Conservation (phyloP, 92 coral and sea anemone species). For the Nematostella vectensis region DNA sequence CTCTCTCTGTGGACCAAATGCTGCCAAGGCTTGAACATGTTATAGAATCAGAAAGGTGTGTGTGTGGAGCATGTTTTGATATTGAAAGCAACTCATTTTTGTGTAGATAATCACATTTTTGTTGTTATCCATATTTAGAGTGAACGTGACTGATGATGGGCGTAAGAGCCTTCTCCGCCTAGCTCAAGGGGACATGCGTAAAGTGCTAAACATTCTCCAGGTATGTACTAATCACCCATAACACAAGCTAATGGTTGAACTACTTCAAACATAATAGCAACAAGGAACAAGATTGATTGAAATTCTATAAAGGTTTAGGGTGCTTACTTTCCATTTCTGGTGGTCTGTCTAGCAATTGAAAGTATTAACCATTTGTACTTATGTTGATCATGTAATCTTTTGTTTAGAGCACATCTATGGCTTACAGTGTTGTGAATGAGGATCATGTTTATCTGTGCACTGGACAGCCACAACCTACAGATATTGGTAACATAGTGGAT, state of each 20-base stretch:
- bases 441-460: constrained; percentile 89
- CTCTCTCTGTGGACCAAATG: constrained; percentile 85
- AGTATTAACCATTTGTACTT: too few relatives aligned
- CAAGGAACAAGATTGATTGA: too few relatives aligned
- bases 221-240: constrained; percentile 35
- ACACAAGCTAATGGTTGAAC: too few relatives aligned
- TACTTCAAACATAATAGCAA: too few relatives aligned
- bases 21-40: constrained; percentile 74
- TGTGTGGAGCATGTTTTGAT: constrained; percentile 7
- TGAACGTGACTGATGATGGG: constrained; percentile 77
- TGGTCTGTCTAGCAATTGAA: too few relatives aligned
- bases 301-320: too few relatives aligned
- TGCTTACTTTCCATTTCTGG: too few relatives aligned
- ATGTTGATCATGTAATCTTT: too few relatives aligned
- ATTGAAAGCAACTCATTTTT: not conserved
- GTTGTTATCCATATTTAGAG: constrained; percentile 32
- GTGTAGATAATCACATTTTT: not conserved
- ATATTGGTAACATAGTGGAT: constrained; percentile 83
- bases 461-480: constrained; percentile 85
- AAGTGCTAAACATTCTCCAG: constrained; percentile 86
- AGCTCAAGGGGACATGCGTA: constrained; percentile 97
- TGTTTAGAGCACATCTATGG: constrained; percentile 85
- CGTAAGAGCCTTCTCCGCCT: constrained; percentile 78
- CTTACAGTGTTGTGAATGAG: constrained; percentile 80
- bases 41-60: constrained; percentile 79